Conservation (phyloP, 2,888 invertebrate genomes). For the Alsophila aescularia region DNA sequence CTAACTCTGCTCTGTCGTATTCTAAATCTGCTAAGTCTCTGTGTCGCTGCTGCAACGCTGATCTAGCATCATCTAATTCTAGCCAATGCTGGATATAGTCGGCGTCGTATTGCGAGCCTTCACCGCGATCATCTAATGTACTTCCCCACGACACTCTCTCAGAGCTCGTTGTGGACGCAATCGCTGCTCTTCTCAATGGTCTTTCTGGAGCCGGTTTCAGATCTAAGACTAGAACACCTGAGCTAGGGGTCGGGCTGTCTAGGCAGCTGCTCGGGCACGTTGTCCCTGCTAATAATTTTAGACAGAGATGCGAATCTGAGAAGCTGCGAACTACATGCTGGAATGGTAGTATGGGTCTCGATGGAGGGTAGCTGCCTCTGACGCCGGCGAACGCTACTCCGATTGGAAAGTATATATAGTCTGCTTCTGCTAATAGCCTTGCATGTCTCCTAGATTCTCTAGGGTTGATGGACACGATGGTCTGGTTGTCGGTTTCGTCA, state of each 20-base stretch:
- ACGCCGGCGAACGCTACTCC: slow-evolving; percentile 86
- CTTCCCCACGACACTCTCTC: slow-evolving; percentile 85
- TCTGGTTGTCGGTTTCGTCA: slow-evolving; percentile 88
- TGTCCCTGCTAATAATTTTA: slow-evolving; percentile 87
- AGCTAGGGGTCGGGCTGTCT: slow-evolving; percentile 85
- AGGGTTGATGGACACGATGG: slow-evolving; percentile 79
- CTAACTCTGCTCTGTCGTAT: slow-evolving; percentile 90
- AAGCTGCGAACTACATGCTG: slow-evolving; percentile 90
- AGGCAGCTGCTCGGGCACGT: slow-evolving; percentile 81
- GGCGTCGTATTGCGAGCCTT: slow-evolving; percentile 87
- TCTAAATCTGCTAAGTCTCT: slow-evolving; percentile 88
- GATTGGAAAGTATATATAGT: slow-evolving; percentile 88
- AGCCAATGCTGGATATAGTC: slow-evolving; percentile 92
- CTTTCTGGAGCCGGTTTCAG: slow-evolving; percentile 84
- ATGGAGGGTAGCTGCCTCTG: slow-evolving; percentile 90
- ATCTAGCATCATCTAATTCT: slow-evolving; percentile 88
- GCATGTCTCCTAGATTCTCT: slow-evolving; percentile 81
- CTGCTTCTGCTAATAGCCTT: slow-evolving; percentile 86
- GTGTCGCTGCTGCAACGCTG: slow-evolving; percentile 87
- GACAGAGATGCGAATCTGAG: slow-evolving; percentile 89
- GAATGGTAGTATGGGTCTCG: slow-evolving; percentile 87
- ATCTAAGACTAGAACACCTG: slow-evolving; percentile 86
- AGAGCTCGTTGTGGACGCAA: slow-evolving; percentile 77
- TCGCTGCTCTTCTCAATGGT: slow-evolving; percentile 85
- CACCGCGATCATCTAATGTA: slow-evolving; percentile 83